A percentile compares a stretch with the other conserved stretches of the same genome.
phyloP scores from a whole-genome alignment of 1,140 invertebrate species.

The Heterodera carotae region DNA sequence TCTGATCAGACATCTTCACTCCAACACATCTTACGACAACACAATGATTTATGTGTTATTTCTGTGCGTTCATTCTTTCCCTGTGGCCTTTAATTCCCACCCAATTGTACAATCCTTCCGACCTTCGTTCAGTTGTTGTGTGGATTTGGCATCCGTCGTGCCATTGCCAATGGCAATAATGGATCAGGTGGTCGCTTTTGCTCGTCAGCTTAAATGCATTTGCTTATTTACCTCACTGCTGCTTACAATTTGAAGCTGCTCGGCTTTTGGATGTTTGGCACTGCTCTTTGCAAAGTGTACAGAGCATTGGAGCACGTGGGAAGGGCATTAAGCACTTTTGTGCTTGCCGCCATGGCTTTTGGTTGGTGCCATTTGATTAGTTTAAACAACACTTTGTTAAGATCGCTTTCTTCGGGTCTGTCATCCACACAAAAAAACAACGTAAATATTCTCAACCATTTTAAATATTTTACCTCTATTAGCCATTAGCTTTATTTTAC shows the following conservation, averaged over 20 bases:
- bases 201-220: too few relatives aligned
- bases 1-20: conserved; percentile 58
- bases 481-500: too few relatives aligned
- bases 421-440: conserved; percentile 57
- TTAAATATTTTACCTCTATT: too few relatives aligned
- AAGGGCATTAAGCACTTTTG: conserved; percentile 55
- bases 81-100: background rate
- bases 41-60: conserved; percentile 63
- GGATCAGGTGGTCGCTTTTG: conserved; percentile 54
- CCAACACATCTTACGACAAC: conserved; percentile 55
- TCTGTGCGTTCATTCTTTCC: conserved; percentile 19
- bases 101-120: background rate
- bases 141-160: conserved; percentile 58
- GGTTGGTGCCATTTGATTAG: conserved; percentile 14
- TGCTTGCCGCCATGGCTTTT: conserved; percentile 43
- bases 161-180: conserved; percentile 64
- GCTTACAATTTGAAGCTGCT: conserved; percentile 51
- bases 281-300: conserved; percentile 56
- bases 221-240: too few relatives aligned
- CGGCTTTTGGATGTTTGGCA: conserved; percentile 65
- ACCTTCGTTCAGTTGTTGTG: conserved; percentile 47
- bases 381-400: too few relatives aligned
- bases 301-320: conserved; percentile 56
- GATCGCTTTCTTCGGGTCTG: conserved; percentile 62
- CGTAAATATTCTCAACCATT: conserved; percentile 25